These are phyloP conservation scores for Pseudochirops cupreus DNA, from an alignment of 2,797 vertebrate genomes.

Conservation along the genomic window DNA sequence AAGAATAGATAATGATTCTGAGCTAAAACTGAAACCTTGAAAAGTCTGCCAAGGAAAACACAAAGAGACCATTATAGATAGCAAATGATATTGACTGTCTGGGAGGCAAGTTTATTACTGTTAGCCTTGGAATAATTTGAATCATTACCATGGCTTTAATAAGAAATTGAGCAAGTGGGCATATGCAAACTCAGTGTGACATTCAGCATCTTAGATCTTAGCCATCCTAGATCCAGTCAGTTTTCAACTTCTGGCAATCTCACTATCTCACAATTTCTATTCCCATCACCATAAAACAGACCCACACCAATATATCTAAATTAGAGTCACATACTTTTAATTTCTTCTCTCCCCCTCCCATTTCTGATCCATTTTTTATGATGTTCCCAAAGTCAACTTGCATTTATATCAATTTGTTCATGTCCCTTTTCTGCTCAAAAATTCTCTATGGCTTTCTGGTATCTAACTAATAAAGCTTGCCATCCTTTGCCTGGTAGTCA, in stretches of 20 bases:
- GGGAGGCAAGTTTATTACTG: background rate
- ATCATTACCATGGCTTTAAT: background rate
- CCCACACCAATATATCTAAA: background rate
- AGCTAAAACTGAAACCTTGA: background rate
- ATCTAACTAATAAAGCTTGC: background rate
- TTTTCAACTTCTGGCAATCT: background rate
- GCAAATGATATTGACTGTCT: background rate
- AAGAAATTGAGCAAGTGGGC: background rate
- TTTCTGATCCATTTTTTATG: background rate
- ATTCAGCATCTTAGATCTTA: background rate
- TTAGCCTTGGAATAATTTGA: background rate
- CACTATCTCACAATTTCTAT: background rate
- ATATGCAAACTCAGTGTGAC: background rate
- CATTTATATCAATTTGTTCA: background rate
- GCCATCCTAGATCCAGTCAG: background rate
- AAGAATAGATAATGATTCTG: background rate
- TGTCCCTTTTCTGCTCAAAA: background rate
- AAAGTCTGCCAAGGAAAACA: background rate
- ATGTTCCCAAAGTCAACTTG: background rate
- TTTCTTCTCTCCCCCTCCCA: background rate
- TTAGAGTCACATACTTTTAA: background rate
- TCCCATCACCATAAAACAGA: background rate
- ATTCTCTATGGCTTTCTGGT: background rate
- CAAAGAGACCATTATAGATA: background rate
- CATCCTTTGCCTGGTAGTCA: background rate